phyloP scores from a whole-genome alignment of 1,140 invertebrate species.

The Meloidogyne exigua region DNA sequence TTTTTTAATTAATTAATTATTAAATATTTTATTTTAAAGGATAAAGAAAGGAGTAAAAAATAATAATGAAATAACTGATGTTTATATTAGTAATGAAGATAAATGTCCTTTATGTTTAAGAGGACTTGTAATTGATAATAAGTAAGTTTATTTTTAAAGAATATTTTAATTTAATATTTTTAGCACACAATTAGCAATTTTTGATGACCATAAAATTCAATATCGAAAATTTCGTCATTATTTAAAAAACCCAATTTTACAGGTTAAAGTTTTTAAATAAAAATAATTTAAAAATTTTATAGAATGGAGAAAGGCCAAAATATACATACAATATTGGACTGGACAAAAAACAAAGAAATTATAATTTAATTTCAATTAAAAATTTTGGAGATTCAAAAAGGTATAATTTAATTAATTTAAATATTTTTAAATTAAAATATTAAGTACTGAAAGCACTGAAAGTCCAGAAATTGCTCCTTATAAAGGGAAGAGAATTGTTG shows the following conservation, averaged over 20 bases:
- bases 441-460: not conserved
- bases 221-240: not conserved
- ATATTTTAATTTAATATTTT: not conserved
- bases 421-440: not conserved
- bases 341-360: not conserved
- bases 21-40: not conserved
- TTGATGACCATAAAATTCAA: not conserved
- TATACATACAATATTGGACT: not conserved
- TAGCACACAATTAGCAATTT: not conserved
- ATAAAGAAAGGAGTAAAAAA: not conserved
- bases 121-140: not conserved
- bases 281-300: not conserved
- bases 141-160: not conserved
- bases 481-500: not conserved
- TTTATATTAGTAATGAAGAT: constrained; percentile 1
- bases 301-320: not conserved
- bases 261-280: not conserved
- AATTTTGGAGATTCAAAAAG: not conserved
- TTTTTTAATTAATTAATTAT: not conserved
- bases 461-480: not conserved
- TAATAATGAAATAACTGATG: not conserved
- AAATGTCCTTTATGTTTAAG: not conserved
- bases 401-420: not conserved
- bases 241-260: not conserved
- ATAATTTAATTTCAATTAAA: not conserved